phyloP scores from a whole-genome alignment of 64 coral and sea anemone genomes.

The Anthopleura sola region DNA sequence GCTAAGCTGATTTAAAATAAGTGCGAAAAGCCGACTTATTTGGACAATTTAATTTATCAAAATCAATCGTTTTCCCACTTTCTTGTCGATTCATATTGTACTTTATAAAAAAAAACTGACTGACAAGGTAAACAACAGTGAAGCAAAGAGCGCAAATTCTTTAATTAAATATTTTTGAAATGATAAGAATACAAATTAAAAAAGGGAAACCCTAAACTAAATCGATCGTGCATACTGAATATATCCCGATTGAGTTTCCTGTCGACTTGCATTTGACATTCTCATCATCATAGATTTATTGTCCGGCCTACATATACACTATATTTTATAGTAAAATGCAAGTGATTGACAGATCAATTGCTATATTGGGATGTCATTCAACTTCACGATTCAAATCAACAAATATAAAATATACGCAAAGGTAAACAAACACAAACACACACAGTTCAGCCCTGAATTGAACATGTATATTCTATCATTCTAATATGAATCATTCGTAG shows the following conservation, averaged over 20 bases:
- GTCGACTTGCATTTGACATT: neutral
- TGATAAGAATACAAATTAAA: neutral
- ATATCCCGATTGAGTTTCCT: neutral
- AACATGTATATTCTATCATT: neutral
- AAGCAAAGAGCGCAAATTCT: neutral
- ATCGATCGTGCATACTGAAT: neutral
- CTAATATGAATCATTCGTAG: neutral
- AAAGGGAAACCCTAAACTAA: neutral
- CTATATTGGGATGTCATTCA: neutral
- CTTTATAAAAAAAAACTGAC: neutral
- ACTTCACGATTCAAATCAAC: neutral
- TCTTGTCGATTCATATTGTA: neutral
- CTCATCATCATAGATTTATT: no score
- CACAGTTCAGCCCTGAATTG: neutral
- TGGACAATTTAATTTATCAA: neutral
- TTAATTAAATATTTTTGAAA: neutral
- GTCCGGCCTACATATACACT: neutral
- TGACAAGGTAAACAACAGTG: neutral
- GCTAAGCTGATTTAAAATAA: conserved; percentile 2
- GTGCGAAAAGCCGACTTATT: conserved; percentile 11
- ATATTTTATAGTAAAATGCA: neutral
- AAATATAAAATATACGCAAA: neutral
- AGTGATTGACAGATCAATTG: neutral
- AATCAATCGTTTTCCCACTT: neutral
- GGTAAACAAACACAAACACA: neutral